Evolutionary conservation across 2,797 vertebrate genomes (phyloP).

Genomic region (Pterois miles): DNA sequence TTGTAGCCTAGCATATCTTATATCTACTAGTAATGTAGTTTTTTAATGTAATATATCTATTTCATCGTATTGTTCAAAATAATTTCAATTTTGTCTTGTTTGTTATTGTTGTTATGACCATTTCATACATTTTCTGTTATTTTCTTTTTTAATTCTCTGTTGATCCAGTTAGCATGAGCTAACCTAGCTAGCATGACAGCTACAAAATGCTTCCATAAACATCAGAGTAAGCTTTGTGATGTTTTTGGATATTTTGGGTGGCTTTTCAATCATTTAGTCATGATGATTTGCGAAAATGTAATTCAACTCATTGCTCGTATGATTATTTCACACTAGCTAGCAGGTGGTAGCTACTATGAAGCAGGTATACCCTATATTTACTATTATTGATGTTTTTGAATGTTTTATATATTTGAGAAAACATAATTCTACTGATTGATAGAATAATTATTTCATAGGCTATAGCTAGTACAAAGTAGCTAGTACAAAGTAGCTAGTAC

Average conservation of each 20-base stretch:
- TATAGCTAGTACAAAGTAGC: no score
- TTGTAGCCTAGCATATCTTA: rapidly evolving
- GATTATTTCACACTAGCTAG: no score
- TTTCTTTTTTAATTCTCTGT: background rate
- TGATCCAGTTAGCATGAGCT: background rate
- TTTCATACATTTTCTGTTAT: background rate
- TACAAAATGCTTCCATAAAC: no score
- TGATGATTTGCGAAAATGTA: no score
- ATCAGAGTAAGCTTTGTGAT: background rate
- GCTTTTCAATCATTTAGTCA: no score
- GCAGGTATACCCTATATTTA: no score
- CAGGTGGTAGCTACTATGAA: no score
- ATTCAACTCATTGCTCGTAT: no score
- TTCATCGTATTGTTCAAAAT: background rate
- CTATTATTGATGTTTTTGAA: background rate
- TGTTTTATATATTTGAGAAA: background rate
- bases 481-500: no score
- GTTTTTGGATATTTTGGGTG: background rate
- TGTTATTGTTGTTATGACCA: background rate
- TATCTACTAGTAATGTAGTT: background rate
- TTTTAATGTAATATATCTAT: background rate
- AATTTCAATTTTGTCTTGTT: background rate
- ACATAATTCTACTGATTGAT: no score
- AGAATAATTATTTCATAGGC: no score
- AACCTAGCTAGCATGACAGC: no score